Conservation (phyloP, 2,797 vertebrate genomes). For the Orientallactaga sibirica region DNA sequence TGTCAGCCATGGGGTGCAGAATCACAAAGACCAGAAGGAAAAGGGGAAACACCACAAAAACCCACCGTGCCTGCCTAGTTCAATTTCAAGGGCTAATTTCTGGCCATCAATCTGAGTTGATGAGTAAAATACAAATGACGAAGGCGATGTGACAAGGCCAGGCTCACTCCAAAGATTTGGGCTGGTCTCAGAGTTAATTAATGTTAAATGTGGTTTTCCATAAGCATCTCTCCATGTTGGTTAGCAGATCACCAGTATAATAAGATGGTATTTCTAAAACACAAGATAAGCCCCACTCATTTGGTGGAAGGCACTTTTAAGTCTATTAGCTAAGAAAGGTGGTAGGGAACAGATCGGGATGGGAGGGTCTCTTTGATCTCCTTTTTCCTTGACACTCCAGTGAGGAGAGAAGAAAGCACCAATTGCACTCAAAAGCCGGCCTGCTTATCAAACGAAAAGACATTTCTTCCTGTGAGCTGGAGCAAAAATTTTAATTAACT, state of each 20-base stretch:
- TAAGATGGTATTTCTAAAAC: constrained; percentile 63
- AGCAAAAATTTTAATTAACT: constrained; percentile 88
- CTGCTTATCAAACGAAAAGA: constrained; percentile 83
- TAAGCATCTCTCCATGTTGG: constrained; percentile 54
- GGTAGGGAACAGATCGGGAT: constrained; percentile 12
- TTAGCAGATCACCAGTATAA: constrained; percentile 57
- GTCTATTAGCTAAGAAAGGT: constrained; percentile 73
- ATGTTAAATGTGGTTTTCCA: constrained; percentile 31
- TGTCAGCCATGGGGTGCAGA: constrained; percentile 48
- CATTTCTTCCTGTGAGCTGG: constrained; percentile 82
- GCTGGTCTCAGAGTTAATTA: constrained; percentile 53
- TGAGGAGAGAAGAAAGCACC: constrained; percentile 72
- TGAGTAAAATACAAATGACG: background rate
- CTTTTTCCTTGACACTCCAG: constrained; percentile 71
- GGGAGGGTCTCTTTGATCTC: constrained; percentile 79
- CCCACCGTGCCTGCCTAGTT: background rate
- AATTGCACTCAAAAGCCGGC: constrained; percentile 66
- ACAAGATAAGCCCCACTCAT: constrained; percentile 35
- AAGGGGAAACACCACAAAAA: background rate
- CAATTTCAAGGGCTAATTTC: background rate
- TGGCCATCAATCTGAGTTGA: background rate
- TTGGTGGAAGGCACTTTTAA: constrained; percentile 63
- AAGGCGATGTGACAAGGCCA: background rate
- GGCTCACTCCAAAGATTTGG: background rate
- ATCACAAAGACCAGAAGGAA: constrained; percentile 31